Evolutionary conservation across 2,888 invertebrate genomes (phyloP).

Genomic region (Volucella inanis): DNA sequence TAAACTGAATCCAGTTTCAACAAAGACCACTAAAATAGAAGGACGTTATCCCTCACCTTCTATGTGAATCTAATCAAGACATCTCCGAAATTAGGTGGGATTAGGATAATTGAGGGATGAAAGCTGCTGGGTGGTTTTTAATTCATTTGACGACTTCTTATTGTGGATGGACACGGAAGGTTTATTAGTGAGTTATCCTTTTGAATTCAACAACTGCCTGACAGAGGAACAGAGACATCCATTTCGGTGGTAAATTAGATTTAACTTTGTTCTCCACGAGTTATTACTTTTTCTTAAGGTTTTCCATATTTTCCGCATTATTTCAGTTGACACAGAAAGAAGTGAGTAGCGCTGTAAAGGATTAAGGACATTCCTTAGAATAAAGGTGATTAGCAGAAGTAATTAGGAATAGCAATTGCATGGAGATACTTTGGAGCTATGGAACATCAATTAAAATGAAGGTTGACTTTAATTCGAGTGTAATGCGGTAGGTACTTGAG

Average conservation of each 20-base stretch:
- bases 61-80: too few species aligned
- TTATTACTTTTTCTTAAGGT: conserved; percentile 24
- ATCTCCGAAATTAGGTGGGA: conserved; percentile 17
- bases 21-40: too few species aligned
- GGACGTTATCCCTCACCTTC: too few species aligned
- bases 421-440: background rate
- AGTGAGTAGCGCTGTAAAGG: conserved; percentile 17
- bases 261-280: conserved; percentile 21
- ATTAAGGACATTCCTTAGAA: conserved; percentile 31
- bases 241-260: conserved; percentile 36
- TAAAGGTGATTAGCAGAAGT: conserved; percentile 40
- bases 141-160: conserved; percentile 7
- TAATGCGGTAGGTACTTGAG: conserved; percentile 15
- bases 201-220: too few species aligned
- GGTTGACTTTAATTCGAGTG: conserved; percentile 39
- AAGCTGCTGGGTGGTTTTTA: conserved; percentile 5
- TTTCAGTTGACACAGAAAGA: background rate
- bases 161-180: conserved; percentile 9
- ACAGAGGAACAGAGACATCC: background rate
- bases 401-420: conserved; percentile 6
- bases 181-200: too few species aligned
- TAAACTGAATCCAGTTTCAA: conserved; percentile 39
- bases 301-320: conserved; percentile 39
- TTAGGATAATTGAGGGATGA: conserved; percentile 51
- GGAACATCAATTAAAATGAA: conserved; percentile 20